phyloP scores from a whole-genome alignment of 2,113 vertebrate species.

The Triplophysa rosa region DNA sequence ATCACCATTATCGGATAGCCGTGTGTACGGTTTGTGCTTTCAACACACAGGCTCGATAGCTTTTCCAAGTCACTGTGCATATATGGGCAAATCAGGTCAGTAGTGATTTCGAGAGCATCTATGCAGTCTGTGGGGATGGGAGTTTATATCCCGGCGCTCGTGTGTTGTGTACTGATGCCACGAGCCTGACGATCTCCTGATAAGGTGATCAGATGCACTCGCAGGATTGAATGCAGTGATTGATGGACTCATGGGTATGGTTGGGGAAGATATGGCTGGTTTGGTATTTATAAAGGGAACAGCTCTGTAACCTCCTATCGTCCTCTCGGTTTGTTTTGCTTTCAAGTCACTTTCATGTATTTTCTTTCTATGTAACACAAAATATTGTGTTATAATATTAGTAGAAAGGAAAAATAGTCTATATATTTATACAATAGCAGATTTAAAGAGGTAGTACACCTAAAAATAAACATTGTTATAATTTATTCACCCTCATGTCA shows the following conservation, averaged over 20 bases:
- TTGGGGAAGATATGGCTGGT: background rate
- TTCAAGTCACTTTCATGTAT: background rate
- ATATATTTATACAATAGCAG: no score
- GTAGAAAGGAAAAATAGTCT: no score
- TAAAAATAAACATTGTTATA: no score
- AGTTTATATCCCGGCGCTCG: background rate
- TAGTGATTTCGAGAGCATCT: constrained; percentile 2
- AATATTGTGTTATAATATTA: no score
- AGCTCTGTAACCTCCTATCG: background rate
- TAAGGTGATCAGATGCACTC: constrained; percentile 3
- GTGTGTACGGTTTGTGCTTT: constrained; percentile 40
- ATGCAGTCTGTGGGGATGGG: constrained; percentile 14
- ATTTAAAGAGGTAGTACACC: no score
- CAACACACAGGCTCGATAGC: constrained; percentile 44
- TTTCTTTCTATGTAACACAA: no score
- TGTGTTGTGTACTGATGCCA: background rate
- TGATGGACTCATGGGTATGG: background rate
- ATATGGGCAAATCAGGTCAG: constrained; percentile 16
- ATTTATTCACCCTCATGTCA: no score
- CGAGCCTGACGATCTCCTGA: background rate
- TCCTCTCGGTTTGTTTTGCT: background rate
- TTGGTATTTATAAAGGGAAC: background rate
- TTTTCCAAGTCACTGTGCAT: constrained; percentile 32
- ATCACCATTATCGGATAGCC: constrained; percentile 38
- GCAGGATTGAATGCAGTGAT: constrained; percentile 3